Base-by-base conservation (phyloP, 1,140 invertebrate species). In the Psix sp. region DNA sequence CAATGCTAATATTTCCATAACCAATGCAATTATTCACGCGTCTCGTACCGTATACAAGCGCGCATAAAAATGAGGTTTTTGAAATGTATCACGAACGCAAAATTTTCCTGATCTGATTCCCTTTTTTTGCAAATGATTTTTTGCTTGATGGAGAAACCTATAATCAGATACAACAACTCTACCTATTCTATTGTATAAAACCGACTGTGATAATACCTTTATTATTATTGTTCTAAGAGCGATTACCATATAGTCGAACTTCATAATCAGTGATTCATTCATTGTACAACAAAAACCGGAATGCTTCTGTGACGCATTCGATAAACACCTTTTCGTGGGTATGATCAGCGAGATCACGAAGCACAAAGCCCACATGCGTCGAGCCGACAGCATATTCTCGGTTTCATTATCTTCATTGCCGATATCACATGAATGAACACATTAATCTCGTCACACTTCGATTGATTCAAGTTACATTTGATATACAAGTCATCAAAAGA, bases 151-250 rank as follows among this genome's bases (percentile, higher is more conserved):
- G n/a, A n/a, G n/a, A n/a, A n/a, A n/a, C n/a, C n/a, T n/a, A n/a
- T n/a, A n/a, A n/a, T n/a, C n/a, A n/a, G n/a, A n/a, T n/a, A 35
- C 2, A 5, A 10, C 13, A 11, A 35, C 2, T 35, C n/a, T 11
- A 20, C 36, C 18, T 54, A 10, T 21, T 42, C 16, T 24, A 31
- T 18, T 6, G 15, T 29, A 45, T 66, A 56, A 48, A 66, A 46
- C 33, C 56, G 42, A 48, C 62, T 66, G 62, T 59, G 65, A 68
- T 68, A 68, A 52, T 66, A 66, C 17, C 17, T 40, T 56, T 33
- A 56, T 48, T 45, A 45, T 46, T 40, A 43, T 45, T 39, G 16
- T n/a, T n/a, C n/a, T n/a, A n/a, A n/a, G n/a, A n/a, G n/a, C n/a
- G n/a, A n/a, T 36, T 20, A 24, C 31, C 43, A 4, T 24, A 4